Evolutionary conservation across 2,113 vertebrate genomes (phyloP).

Genomic region (Proterorhinus semilunaris): DNA sequence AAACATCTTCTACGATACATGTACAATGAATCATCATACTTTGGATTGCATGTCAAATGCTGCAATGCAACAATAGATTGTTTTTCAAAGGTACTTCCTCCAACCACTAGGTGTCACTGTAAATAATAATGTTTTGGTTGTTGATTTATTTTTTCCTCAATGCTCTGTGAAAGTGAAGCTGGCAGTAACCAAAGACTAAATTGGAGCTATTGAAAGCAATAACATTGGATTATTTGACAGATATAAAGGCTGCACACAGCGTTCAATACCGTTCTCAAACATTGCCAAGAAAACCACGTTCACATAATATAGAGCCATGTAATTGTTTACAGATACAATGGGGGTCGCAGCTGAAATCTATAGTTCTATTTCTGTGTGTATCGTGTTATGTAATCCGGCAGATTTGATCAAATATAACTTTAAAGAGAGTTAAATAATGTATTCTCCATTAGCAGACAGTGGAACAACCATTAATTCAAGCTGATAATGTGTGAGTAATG

Average conservation of each 20-base stretch:
- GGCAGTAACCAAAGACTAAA: conserved; percentile 1
- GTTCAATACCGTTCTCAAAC: background rate
- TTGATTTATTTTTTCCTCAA: too few relatives aligned
- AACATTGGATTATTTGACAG: conserved; percentile 20
- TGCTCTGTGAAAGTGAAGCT: background rate
- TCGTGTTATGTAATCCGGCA: too few relatives aligned
- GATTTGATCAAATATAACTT: too few relatives aligned
- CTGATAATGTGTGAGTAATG: conserved; percentile 23
- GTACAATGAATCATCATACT: too few relatives aligned
- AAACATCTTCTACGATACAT: conserved; percentile 4
- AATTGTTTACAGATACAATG: too few relatives aligned
- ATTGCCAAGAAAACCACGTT: background rate
- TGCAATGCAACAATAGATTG: too few relatives aligned
- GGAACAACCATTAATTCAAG: conserved; percentile 1
- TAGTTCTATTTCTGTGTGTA: background rate
- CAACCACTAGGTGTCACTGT: too few relatives aligned
- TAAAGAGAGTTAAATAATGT: background rate
- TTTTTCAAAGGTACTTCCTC: too few relatives aligned
- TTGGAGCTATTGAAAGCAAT: background rate
- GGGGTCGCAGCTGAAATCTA: too few relatives aligned
- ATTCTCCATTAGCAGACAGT: conserved; percentile 1
- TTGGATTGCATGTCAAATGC: too few relatives aligned
- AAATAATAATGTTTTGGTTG: too few relatives aligned
- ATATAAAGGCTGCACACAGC: background rate
- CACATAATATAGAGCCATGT: too few relatives aligned